phyloP scores from a whole-genome alignment of 2,113 vertebrate genomes.

The Chiloscyllium plagiosum region DNA sequence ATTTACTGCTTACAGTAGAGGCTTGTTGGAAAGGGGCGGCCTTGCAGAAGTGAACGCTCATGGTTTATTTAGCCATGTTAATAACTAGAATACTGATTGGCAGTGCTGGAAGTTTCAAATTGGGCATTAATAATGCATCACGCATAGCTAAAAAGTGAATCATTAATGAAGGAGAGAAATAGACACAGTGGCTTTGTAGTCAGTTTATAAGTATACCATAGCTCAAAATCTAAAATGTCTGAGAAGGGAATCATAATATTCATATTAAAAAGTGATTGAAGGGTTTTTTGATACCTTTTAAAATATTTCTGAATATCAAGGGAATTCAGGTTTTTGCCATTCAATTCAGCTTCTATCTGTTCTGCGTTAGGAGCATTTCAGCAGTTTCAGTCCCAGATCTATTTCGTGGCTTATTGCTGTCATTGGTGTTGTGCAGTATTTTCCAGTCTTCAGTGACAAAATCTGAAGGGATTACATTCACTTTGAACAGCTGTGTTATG shows the following conservation, averaged over 20 bases:
- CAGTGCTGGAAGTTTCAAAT: constrained; percentile 42
- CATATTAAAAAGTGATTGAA: not conserved
- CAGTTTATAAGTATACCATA: not conserved
- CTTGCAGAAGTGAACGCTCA: constrained; percentile 25
- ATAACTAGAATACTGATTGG: constrained; percentile 36
- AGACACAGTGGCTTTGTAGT: constrained; percentile 37
- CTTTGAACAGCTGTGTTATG: constrained; percentile 18
- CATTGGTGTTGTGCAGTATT: not conserved
- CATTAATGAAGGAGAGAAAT: constrained; percentile 46
- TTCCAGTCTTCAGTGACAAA: not conserved
- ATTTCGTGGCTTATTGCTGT: not conserved
- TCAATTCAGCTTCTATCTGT: not conserved
- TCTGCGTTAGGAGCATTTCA: not conserved
- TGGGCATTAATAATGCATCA: constrained; percentile 47
- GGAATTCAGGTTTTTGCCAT: not conserved
- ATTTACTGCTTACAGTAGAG: constrained; percentile 32
- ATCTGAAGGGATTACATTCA: constrained; percentile 12
- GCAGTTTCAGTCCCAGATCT: not conserved
- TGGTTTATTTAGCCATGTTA: constrained; percentile 23
- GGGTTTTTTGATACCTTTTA: not conserved
- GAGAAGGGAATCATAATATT: not conserved
- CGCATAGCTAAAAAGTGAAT: constrained; percentile 42
- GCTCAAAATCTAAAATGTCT: not conserved
- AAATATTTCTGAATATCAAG: not conserved
- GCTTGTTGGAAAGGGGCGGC: constrained; percentile 8